These are phyloP conservation scores for Microctonus hyperodae DNA, from an alignment of 2,888 invertebrate species.

Conservation along the genomic window DNA sequence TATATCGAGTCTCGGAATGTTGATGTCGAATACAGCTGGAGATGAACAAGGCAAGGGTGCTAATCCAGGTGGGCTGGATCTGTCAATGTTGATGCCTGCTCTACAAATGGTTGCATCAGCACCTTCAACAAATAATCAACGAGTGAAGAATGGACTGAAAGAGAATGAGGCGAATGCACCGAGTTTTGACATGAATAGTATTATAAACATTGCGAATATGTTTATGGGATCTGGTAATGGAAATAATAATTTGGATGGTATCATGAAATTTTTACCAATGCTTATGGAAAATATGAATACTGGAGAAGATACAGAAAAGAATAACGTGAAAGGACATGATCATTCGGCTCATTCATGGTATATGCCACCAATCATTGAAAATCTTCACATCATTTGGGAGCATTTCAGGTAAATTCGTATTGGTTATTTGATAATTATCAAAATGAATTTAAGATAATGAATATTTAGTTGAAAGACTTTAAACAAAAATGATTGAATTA, in stretches of 20 bases:
- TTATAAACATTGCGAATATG: slow-evolving; percentile 53
- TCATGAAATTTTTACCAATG: slow-evolving; percentile 72
- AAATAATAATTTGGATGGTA: slow-evolving; percentile 62
- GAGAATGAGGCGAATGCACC: slow-evolving; percentile 35
- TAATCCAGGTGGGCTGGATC: slow-evolving; percentile 45
- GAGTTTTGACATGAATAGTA: slow-evolving; percentile 50
- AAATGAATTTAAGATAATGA: not conserved
- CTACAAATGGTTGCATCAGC: slow-evolving; percentile 43
- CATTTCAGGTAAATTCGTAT: slow-evolving; percentile 65
- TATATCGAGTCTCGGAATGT: slow-evolving; percentile 54
- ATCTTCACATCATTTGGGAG: slow-evolving; percentile 79
- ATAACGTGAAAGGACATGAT: slow-evolving; percentile 71
- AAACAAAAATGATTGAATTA: not conserved
- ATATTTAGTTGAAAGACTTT: not conserved
- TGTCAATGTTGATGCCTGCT: slow-evolving; percentile 48
- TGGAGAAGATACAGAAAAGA: slow-evolving; percentile 68
- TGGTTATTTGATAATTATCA: not conserved
- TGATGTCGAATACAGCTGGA: slow-evolving; percentile 42
- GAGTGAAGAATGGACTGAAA: slow-evolving; percentile 29
- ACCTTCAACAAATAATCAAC: slow-evolving; percentile 13
- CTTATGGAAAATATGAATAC: slow-evolving; percentile 72
- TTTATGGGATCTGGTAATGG: slow-evolving; percentile 56
- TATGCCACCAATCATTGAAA: slow-evolving; percentile 75
- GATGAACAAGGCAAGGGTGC: slow-evolving; percentile 32
- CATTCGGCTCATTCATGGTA: slow-evolving; percentile 73